phyloP scores from a whole-genome alignment of 2,797 vertebrate genomes.

The Epinephelus malabaricus region DNA sequence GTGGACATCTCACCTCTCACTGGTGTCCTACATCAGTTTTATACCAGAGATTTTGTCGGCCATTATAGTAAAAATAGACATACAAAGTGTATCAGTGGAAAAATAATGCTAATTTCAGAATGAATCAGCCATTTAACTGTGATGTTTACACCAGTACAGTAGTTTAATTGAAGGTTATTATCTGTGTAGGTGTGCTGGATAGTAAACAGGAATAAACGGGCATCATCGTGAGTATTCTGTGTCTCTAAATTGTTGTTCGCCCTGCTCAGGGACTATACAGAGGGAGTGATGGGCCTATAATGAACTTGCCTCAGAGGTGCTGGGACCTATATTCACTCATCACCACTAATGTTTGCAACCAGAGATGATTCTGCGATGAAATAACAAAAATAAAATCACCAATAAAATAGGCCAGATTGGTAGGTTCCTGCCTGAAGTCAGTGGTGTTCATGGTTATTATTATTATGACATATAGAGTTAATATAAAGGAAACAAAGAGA shows the following conservation, averaged over 20 bases:
- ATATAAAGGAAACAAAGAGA: conserved; percentile 22
- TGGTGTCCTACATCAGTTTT: background rate
- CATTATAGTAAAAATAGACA: background rate
- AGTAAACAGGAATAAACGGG: conserved; percentile 34
- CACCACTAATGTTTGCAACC: conserved; percentile 24
- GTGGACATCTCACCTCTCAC: background rate
- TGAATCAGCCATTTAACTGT: conserved; percentile 26
- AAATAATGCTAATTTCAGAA: background rate
- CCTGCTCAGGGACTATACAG: conserved; percentile 17
- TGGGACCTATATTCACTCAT: conserved; percentile 26
- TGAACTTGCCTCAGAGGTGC: conserved; percentile 28
- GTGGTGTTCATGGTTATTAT: background rate
- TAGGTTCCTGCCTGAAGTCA: background rate
- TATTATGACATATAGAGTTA: conserved; percentile 29
- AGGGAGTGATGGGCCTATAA: conserved; percentile 35
- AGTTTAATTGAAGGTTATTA: conserved; percentile 45
- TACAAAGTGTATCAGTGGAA: background rate
- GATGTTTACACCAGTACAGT: conserved; percentile 21
- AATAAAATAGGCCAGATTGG: background rate
- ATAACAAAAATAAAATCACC: conserved; percentile 16
- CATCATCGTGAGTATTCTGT: conserved; percentile 9
- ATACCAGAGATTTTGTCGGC: background rate
- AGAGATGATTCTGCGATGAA: conserved; percentile 10
- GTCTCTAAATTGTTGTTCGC: conserved; percentile 13
- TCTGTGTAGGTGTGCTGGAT: conserved; percentile 43